These are phyloP conservation scores for Aphis craccivora DNA, from an alignment of 1,140 invertebrate species.

Conservation along the genomic window DNA sequence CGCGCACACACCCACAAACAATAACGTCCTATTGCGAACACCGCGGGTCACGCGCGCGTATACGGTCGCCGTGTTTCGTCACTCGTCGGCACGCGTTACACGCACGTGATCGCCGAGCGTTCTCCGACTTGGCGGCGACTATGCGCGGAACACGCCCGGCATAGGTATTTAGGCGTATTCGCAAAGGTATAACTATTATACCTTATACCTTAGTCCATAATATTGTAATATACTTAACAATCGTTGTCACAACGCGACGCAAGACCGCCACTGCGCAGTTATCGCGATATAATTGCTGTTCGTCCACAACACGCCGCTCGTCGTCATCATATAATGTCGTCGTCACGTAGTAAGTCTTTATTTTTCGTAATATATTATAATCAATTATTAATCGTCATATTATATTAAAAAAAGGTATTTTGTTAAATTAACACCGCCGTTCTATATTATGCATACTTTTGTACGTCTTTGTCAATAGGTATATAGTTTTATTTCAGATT, in stretches of 20 bases:
- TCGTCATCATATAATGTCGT: neutral
- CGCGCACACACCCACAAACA: neutral
- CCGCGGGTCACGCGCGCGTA: neutral
- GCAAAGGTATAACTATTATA: neutral
- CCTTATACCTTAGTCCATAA: neutral
- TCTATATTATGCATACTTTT: too few relatives aligned
- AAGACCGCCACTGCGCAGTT: neutral
- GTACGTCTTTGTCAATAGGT: too few relatives aligned
- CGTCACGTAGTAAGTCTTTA: constrained; percentile 38
- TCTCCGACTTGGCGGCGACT: neutral
- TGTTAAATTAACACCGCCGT: neutral
- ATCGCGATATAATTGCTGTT: neutral
- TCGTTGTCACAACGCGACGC: neutral
- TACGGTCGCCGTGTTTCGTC: neutral
- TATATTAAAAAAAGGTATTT: too few relatives aligned
- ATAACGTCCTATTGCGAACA: neutral
- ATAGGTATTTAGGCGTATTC: neutral
- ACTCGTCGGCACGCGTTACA: neutral
- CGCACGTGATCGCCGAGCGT: neutral
- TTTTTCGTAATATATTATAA: too few relatives aligned
- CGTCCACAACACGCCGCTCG: neutral
- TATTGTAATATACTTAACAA: too few relatives aligned
- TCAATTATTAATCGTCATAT: too few relatives aligned
- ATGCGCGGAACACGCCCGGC: neutral
- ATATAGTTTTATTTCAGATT: too few relatives aligned